Conservation (phyloP, 1,140 invertebrate species). For the Drosophila orosa region DNA sequence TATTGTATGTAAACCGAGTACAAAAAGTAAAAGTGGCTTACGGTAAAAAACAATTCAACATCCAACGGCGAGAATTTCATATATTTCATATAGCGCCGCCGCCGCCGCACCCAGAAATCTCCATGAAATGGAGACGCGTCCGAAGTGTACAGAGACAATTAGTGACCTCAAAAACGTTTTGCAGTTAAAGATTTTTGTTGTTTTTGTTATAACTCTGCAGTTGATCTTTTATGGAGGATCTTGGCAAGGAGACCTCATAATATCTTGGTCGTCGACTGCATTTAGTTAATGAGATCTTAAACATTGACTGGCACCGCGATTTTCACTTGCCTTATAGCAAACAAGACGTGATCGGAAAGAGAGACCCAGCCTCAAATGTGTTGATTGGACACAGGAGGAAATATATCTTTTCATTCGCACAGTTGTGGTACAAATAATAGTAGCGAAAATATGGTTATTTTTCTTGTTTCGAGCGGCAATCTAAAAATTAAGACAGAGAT, state of each 20-base stretch:
- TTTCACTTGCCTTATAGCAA: constrained; percentile 56
- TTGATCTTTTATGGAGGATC: constrained; percentile 66
- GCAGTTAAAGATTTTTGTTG: constrained; percentile 60
- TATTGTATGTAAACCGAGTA: constrained; percentile 24
- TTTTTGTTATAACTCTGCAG: constrained; percentile 10
- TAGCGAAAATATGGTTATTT: no score
- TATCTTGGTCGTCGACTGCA: constrained; percentile 63
- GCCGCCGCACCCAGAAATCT: constrained; percentile 53
- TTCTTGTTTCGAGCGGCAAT: no score
- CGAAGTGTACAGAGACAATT: constrained; percentile 67
- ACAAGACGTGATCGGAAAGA: constrained; percentile 54
- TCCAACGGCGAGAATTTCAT: constrained; percentile 54
- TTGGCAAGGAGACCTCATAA: constrained; percentile 35
- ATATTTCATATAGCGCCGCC: constrained; percentile 16
- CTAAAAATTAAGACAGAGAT: no score
- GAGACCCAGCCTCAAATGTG: constrained; percentile 29
- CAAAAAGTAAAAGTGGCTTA: constrained; percentile 80
- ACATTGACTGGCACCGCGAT: constrained; percentile 41
- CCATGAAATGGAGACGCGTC: constrained; percentile 43
- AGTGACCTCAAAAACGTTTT: constrained; percentile 79
- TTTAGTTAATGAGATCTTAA: constrained; percentile 72
- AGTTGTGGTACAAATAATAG: constrained; percentile 1
- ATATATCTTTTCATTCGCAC: neutral
- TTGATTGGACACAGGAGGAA: neutral
- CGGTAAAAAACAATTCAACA: constrained; percentile 60